phyloP scores from a whole-genome alignment of 2,888 invertebrate genomes.

The Torymus aiolomorphi region DNA sequence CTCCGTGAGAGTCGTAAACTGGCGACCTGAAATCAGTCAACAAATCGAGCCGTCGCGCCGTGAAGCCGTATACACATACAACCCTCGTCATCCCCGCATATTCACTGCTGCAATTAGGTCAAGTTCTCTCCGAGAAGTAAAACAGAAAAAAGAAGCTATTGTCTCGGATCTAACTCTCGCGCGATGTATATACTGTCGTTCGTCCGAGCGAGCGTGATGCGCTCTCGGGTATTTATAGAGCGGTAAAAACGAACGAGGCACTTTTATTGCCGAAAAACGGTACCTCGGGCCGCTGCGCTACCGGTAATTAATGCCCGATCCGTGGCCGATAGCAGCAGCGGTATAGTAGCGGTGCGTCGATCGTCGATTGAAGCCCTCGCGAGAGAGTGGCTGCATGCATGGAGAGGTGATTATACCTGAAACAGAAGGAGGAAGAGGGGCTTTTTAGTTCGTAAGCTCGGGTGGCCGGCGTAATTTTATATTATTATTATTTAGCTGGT shows the following conservation, averaged over 20 bases:
- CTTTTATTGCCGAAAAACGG: constrained; percentile 51
- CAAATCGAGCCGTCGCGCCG: background rate
- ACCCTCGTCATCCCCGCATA: constrained; percentile 26
- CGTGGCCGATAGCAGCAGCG: background rate
- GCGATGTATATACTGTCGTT: constrained; percentile 4
- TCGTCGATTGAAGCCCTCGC: background rate
- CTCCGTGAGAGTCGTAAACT: too few species aligned
- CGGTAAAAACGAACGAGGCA: constrained; percentile 26
- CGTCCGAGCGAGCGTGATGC: background rate
- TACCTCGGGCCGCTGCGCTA: constrained; percentile 35
- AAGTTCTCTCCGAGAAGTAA: constrained; percentile 28
- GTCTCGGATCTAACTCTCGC: constrained; percentile 27
- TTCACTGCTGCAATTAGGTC: constrained; percentile 35
- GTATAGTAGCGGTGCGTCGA: background rate
- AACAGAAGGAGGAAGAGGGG: constrained; percentile 7
- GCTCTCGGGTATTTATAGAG: constrained; percentile 48
- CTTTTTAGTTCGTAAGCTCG: constrained; percentile 13
- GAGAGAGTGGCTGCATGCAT: background rate
- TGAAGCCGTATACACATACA: background rate
- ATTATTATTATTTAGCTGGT: too few species aligned
- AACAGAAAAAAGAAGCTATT: background rate
- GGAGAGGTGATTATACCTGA: background rate
- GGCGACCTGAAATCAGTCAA: constrained; percentile 21
- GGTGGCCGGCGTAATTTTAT: too few species aligned
- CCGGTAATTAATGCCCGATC: constrained; percentile 47